Evolutionary conservation across 2,113 vertebrate genomes (phyloP), one percentile per base, ranked within the genome.

Genomic region (Leucoraja erinaceus): DNA sequence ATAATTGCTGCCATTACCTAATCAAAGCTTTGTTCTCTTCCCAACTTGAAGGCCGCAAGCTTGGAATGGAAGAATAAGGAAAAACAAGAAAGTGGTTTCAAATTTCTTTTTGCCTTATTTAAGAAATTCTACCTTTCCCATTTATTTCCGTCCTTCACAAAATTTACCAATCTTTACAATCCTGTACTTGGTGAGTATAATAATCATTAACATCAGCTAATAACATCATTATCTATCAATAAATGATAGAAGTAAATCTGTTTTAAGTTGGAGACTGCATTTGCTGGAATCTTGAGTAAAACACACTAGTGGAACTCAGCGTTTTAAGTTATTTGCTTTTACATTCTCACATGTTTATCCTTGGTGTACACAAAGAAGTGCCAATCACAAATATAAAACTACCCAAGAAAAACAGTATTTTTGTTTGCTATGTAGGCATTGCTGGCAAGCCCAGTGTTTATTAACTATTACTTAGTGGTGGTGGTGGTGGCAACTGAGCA

Each of bases 71-170:
- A 96, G 95, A 98, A 98, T 95, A 98, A 97, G 95, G 99, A 99
- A 93, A 98, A 97, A 95, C 97, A 98, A 94, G 98, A 99, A 95
- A 97, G 98, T n/a, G 98, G 98, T 61, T 99, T 99, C 96, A 98
- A 98, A 94, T 99, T 99, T 96, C 98, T 99, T 94, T 99, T 99
- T 94, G 96, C 97, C 33, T 96, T 99, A 79, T 99, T 99, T 96
- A 97, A 98, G 95, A 99, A 99, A 95, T 99, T 98, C 97, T 99
- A 99, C 94, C 97, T 99, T 95, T 98, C 97, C 93, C 98, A 99
- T 95, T 95, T 99, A 25, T 99, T 99, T 95, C 98, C 99, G 33
- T 97, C 98, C 66, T 99, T 99, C 95, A 98, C 98, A 93, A 99
- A 99, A 94, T 95, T 98, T 93, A 99, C 98, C 93, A 99, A 99